phyloP scores from a whole-genome alignment of 2,888 invertebrate genomes.

The Serripes groenlandicus region DNA sequence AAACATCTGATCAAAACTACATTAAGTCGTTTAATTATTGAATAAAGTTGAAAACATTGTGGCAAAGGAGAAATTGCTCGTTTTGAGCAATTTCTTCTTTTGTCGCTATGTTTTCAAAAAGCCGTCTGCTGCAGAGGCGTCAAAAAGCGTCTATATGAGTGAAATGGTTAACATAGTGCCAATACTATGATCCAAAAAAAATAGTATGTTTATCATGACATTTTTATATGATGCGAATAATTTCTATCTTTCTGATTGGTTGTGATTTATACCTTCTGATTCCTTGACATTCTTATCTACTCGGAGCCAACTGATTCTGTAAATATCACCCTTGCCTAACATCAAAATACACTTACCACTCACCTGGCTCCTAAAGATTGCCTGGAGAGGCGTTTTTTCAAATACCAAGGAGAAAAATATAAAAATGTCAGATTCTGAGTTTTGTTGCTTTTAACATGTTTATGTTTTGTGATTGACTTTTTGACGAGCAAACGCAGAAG shows the following conservation, averaged over 20 bases:
- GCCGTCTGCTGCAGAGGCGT: too few species aligned
- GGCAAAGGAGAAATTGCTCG: background rate
- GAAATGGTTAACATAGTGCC: background rate
- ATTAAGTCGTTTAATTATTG: too few species aligned
- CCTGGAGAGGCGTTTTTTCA: background rate
- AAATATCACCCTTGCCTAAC: slow-evolving; percentile 26
- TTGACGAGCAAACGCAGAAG: too few species aligned
- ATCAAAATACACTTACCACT: slow-evolving; percentile 29
- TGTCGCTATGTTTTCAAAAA: background rate
- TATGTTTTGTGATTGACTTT: background rate
- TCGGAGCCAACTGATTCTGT: slow-evolving; percentile 19
- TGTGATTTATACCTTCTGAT: slow-evolving; percentile 53
- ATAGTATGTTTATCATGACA: background rate
- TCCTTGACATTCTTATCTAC: slow-evolving; percentile 50
- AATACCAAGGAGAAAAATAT: slow-evolving; percentile 3
- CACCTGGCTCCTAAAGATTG: slow-evolving; percentile 16
- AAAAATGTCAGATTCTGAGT: background rate
- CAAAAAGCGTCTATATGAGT: too few species aligned
- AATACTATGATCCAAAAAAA: background rate
- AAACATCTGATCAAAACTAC: too few species aligned
- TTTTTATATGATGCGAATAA: too few species aligned
- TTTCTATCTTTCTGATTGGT: slow-evolving; percentile 42
- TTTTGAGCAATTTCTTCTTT: background rate
- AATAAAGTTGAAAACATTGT: background rate
- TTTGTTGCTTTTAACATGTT: background rate